A percentile compares a stretch with the other conserved stretches of the same genome.
Evolutionary conservation across 1,140 invertebrate genomes (phyloP).

Genomic region (Choristoneura fumiferana): DNA sequence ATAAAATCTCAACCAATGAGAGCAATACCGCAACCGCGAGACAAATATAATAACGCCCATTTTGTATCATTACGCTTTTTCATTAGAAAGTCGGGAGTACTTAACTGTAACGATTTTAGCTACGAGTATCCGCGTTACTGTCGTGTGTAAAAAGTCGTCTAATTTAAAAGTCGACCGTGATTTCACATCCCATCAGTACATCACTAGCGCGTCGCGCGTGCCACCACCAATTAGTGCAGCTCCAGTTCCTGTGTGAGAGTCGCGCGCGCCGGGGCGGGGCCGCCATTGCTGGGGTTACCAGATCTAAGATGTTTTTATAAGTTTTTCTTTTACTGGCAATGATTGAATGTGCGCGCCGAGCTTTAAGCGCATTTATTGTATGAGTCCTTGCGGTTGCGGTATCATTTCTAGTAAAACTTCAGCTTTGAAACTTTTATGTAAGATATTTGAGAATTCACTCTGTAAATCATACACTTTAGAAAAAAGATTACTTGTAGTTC

Average conservation of each 20-base stretch:
- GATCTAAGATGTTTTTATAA: too few species aligned
- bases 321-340: too few species aligned
- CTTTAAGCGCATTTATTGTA: too few species aligned
- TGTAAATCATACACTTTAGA: too few species aligned
- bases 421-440: too few species aligned
- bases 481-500: too few species aligned
- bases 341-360: too few species aligned
- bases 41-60: constrained; percentile 19
- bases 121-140: constrained; percentile 47
- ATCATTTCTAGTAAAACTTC: too few species aligned
- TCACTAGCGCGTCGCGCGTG: constrained; percentile 71
- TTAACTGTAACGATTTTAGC: constrained; percentile 47
- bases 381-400: too few species aligned
- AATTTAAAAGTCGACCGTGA: constrained; percentile 49
- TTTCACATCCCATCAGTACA: constrained; percentile 74
- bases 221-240: constrained; percentile 74
- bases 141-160: constrained; percentile 45
- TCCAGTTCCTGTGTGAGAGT: constrained; percentile 70
- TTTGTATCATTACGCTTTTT: constrained; percentile 29
- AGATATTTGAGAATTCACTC: too few species aligned
- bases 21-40: neutral
- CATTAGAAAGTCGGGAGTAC: constrained; percentile 44
- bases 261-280: constrained; percentile 23
- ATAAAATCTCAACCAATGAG: too few species aligned
- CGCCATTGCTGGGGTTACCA: constrained; percentile 27